These are phyloP conservation scores for Paraescarpia echinospica DNA, from an alignment of 1,140 invertebrate species.

Conservation along the genomic window DNA sequence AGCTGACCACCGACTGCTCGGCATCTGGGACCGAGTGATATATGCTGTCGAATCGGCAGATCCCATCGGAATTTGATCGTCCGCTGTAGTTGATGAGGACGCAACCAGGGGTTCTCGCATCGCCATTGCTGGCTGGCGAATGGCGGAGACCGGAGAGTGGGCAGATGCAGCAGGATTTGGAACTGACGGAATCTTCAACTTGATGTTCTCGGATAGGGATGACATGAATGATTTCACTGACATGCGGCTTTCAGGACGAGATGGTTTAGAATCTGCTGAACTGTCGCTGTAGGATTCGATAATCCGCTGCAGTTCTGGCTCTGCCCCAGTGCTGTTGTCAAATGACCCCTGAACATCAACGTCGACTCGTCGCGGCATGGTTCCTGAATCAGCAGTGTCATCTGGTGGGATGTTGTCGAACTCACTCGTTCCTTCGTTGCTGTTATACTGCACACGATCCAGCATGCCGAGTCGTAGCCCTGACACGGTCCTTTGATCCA, in stretches of 20 bases:
- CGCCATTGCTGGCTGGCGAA: neutral
- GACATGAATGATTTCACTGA: neutral
- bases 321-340: neutral
- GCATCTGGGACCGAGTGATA: slow-evolving; percentile 6
- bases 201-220: neutral
- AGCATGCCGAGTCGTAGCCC: neutral
- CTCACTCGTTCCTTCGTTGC: neutral
- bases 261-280: neutral
- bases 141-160: neutral
- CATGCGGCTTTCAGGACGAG: neutral
- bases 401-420: slow-evolving; percentile 3
- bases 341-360: neutral
- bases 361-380: neutral
- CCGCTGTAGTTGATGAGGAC: neutral
- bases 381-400: neutral
- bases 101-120: slow-evolving; percentile 1
- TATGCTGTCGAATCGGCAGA: slow-evolving; percentile 6
- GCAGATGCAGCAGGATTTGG: neutral
- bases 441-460: neutral
- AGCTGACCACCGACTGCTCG: neutral
- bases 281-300: neutral
- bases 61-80: neutral
- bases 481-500: neutral
- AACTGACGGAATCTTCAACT: neutral
- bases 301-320: neutral